A percentile compares a stretch with the other conserved stretches of the same genome.
Evolutionary conservation across 2,113 vertebrate genomes (phyloP).

Genomic region (Charina bottae): DNA sequence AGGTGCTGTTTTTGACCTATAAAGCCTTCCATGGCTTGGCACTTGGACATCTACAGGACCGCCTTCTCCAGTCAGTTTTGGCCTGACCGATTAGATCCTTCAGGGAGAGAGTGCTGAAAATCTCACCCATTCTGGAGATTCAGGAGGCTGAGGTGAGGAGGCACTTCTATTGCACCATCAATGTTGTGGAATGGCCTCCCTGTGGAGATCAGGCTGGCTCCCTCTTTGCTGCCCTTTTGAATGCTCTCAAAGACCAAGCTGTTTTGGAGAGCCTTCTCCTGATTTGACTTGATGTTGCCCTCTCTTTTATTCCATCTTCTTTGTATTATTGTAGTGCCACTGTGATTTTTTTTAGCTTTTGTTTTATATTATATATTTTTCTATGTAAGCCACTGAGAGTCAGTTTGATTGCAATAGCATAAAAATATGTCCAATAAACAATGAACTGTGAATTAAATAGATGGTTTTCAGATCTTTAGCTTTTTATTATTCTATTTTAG

Average conservation of each 20-base stretch:
- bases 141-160: background rate
- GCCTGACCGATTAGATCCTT: background rate
- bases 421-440: background rate
- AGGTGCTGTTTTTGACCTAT: background rate
- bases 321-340: background rate
- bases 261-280: background rate
- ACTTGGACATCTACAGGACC: no score
- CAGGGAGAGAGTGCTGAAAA: background rate
- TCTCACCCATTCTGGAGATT: background rate
- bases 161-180: background rate
- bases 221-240: background rate
- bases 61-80: background rate
- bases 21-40: background rate
- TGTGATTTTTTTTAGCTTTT: background rate
- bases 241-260: background rate
- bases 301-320: background rate
- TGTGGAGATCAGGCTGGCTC: background rate
- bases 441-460: constrained; percentile 68
- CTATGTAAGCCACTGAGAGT: background rate
- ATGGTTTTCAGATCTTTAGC: constrained; percentile 67
- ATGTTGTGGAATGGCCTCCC: background rate
- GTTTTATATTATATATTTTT: background rate
- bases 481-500: constrained; percentile 62
- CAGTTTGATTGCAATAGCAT: background rate
- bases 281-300: background rate